A percentile compares a stretch with the other conserved stretches of the same genome.
Conservation (phyloP, 1,140 invertebrate species). For the Coptotermes formosanus region DNA sequence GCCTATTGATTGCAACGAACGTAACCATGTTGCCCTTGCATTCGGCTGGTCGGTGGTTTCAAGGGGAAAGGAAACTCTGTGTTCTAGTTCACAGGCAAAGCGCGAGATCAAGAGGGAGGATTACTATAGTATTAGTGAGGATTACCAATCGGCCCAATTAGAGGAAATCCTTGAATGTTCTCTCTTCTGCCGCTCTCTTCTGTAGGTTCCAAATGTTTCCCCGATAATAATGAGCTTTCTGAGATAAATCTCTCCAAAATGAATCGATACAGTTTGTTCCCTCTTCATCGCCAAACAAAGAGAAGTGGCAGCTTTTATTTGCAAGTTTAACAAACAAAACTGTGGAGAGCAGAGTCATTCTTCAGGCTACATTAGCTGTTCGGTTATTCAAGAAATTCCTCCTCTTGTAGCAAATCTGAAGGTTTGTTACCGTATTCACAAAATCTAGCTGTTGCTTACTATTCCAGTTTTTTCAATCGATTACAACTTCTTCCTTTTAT, state of each 20-base stretch:
- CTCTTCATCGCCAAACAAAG: neutral
- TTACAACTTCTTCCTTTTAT: no score
- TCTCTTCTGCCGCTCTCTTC: neutral
- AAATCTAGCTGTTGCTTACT: no score
- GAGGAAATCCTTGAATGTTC: neutral
- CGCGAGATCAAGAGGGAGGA: neutral
- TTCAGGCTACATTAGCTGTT: no score
- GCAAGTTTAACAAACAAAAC: no score
- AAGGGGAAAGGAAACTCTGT: neutral
- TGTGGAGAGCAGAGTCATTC: no score
- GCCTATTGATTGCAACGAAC: conserved; percentile 24
- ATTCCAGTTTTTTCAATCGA: no score
- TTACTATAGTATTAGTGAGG: conserved; percentile 12
- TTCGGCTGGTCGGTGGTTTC: neutral
- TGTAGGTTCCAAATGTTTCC: neutral
- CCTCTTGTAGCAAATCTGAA: no score
- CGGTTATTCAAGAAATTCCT: no score
- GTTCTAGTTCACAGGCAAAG: neutral
- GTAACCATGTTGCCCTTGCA: neutral
- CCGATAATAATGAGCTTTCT: neutral
- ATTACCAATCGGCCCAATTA: neutral
- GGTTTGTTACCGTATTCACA: no score
- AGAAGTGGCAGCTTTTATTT: neutral
- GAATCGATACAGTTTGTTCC: neutral
- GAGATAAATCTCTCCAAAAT: neutral